Evolutionary conservation across 1,140 invertebrate species (phyloP).

Genomic region (Lepidotrigona ventralis): DNA sequence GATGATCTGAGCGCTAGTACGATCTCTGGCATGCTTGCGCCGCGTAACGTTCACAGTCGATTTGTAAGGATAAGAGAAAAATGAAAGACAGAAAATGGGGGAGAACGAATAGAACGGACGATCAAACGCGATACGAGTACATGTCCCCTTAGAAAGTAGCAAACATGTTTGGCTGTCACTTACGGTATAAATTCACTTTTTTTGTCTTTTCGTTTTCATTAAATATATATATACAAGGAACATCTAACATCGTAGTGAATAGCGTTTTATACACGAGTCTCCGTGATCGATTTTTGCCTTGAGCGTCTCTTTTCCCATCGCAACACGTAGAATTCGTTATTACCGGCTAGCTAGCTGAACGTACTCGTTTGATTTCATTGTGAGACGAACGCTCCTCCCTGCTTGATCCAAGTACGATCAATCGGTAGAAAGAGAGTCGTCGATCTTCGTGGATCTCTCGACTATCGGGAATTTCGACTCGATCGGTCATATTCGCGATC

Average conservation of each 20-base stretch:
- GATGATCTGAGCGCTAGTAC: neutral
- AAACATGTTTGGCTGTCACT: slow-evolving; percentile 66
- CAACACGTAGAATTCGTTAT: slow-evolving; percentile 64
- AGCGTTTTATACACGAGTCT: slow-evolving; percentile 72
- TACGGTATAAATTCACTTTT: slow-evolving; percentile 69
- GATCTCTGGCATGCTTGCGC: slow-evolving; percentile 29
- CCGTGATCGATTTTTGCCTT: slow-evolving; percentile 65
- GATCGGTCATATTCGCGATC: neutral
- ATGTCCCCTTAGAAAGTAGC: slow-evolving; percentile 64
- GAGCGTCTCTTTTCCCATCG: slow-evolving; percentile 56
- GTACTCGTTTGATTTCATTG: slow-evolving; percentile 42
- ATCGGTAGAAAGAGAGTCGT: slow-evolving; percentile 25
- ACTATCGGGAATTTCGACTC: neutral
- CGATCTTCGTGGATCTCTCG: neutral
- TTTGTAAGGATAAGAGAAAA: slow-evolving; percentile 8
- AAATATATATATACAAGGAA: slow-evolving; percentile 75
- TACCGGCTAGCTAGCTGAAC: slow-evolving; percentile 57
- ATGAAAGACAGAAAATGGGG: slow-evolving; percentile 1
- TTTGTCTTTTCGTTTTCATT: neutral
- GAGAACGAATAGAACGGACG: slow-evolving; percentile 24
- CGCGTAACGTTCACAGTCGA: slow-evolving; percentile 26
- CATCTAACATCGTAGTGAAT: slow-evolving; percentile 76
- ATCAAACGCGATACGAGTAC: slow-evolving; percentile 59
- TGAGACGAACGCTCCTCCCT: slow-evolving; percentile 54
- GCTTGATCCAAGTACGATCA: slow-evolving; percentile 59